Evolutionary conservation across 2,888 invertebrate genomes (phyloP), one percentile per base, ranked within the genome.

Genomic region (Xanthia icteritia): DNA sequence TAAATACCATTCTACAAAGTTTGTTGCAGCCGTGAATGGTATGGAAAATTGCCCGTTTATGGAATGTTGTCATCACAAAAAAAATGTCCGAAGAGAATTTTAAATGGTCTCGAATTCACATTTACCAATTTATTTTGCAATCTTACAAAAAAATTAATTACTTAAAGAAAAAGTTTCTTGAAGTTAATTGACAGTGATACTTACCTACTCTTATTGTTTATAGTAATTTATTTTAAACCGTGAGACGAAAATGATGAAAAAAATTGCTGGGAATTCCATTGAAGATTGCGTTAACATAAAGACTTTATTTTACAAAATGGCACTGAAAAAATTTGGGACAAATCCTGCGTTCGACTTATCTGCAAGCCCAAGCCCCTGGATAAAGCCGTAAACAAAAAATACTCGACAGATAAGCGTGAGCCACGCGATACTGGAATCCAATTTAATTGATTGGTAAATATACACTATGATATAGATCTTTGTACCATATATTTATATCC

Each of bases 31-130:
- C 64, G 31, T 73, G 76, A 68, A 82, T 81, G 76, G 86, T 81
- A 87, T 88, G 86, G 92, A 92, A 93, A 93, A 91, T 91, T 91
- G 70, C 74, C 91, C 89, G 71, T 91, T 86, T 89, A 92, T 71
- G 91, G 92, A 87, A 92, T 87, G 90, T 90, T 90, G 90, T 83
- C 89, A 82, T 83, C 79, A 79, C 81, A 88, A 89, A 90, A 89
- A 88, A 81, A 85, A 81, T 56, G 82, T 77, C 76, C 65, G 79
- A 81, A 75, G 70, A 80, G 73, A 88, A 84, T 86, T 79, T 85
- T 81, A 88, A 86, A 86, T 73, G 71, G 56, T 82, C 77, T 69
- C 71, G 69, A 48, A 80, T 77, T 73, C 71, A 63, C 73, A 82
- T 72, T 66, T 74, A 79, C 76, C 64, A 67, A 84, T 81, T 77